phyloP scores from a whole-genome alignment of 2,888 invertebrate species.

The Icerya purchasi region DNA sequence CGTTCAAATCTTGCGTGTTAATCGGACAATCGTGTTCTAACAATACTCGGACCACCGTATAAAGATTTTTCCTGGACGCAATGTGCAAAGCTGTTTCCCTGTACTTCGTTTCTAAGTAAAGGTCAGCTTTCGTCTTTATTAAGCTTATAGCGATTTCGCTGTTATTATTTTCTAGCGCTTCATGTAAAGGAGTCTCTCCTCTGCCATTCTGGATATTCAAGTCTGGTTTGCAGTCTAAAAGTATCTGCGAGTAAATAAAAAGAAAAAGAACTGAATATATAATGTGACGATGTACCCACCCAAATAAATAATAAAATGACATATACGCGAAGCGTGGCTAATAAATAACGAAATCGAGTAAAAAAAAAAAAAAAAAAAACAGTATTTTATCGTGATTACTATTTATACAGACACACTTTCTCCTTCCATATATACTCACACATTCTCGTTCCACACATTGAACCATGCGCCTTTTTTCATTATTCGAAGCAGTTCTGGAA shows the following conservation, averaged over 20 bases:
- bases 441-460: no score
- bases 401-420: no score
- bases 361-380: no score
- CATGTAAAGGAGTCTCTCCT: slow-evolving; percentile 23
- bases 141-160: slow-evolving; percentile 16
- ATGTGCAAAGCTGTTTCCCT: slow-evolving; percentile 25
- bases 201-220: slow-evolving; percentile 24
- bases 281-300: no score
- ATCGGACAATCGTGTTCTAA: slow-evolving; percentile 23
- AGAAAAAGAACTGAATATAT: no score
- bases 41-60: slow-evolving; percentile 21
- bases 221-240: slow-evolving; percentile 25
- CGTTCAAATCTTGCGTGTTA: slow-evolving; percentile 23
- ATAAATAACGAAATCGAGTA: no score
- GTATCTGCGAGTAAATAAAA: slow-evolving; percentile 19
- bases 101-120: slow-evolving; percentile 21
- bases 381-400: no score
- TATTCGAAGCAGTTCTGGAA: no score
- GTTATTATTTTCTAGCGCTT: slow-evolving; percentile 16
- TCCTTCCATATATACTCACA: no score
- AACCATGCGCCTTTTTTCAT: no score
- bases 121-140: slow-evolving; percentile 14
- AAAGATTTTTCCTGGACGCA: slow-evolving; percentile 24
- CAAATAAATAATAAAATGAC: no score
- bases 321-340: no score